These are phyloP conservation scores for Sylvilagus floridanus DNA, from an alignment of 2,797 vertebrate species.

Conservation along the genomic window DNA sequence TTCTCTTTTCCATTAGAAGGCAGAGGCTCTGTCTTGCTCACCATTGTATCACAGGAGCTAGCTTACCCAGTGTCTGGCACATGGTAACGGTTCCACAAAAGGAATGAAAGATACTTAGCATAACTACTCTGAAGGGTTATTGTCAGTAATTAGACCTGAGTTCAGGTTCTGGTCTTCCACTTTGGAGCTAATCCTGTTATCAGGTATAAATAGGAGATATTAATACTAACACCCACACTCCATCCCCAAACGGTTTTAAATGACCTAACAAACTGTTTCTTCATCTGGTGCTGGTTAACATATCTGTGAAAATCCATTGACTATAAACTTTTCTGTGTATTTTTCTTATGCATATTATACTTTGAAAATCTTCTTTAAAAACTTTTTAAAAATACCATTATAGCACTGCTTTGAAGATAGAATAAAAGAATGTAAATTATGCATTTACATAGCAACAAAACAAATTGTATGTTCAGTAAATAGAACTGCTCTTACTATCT, in stretches of 20 bases:
- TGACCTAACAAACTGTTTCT: neutral
- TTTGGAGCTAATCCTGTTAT: neutral
- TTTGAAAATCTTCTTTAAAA: neutral
- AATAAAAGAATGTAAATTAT: neutral
- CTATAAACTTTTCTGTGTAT: neutral
- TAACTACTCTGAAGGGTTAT: neutral
- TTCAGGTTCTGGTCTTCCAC: neutral
- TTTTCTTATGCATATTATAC: neutral
- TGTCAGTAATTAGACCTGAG: constrained; percentile 2
- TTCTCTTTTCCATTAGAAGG: neutral
- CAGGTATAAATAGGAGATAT: neutral
- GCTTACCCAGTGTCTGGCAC: neutral
- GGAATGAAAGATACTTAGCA: neutral
- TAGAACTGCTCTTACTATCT: neutral
- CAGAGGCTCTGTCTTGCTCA: neutral
- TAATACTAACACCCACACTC: neutral
- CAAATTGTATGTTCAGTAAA: neutral
- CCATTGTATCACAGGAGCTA: neutral
- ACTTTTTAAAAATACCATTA: neutral
- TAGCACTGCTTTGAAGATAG: neutral
- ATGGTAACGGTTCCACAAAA: neutral
- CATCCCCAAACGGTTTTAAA: neutral
- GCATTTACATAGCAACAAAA: neutral
- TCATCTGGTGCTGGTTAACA: neutral
- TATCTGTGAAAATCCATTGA: constrained; percentile 16